Percentiles rank a stretch among this genome's conserved stretches.
Evolutionary conservation across 2,888 invertebrate genomes (phyloP).

Genomic region (Ormyrus nitidulus): DNA sequence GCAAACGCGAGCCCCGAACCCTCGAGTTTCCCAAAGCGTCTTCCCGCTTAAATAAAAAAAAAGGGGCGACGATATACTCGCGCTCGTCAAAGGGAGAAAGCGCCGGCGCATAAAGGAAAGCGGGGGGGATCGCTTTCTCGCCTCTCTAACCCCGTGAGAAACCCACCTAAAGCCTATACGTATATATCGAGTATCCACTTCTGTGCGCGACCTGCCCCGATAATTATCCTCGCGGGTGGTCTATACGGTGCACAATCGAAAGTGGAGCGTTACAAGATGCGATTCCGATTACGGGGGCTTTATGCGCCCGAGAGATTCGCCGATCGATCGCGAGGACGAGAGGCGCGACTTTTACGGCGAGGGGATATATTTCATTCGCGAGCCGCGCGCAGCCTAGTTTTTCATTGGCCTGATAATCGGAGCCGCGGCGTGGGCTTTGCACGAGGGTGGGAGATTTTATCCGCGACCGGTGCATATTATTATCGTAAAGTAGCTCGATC

Average conservation of each 20-base stretch:
- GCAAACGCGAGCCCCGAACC: too few relatives aligned
- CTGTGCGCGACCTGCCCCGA: conserved; percentile 44
- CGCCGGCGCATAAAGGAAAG: not conserved
- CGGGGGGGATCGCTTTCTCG: conserved; percentile 70
- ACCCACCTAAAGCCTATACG: conserved; percentile 51
- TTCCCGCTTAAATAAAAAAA: conserved; percentile 4
- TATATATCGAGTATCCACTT: conserved; percentile 30
- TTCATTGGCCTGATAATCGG: too few relatives aligned
- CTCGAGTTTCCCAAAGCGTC: not conserved
- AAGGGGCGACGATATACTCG: not conserved
- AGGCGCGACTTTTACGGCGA: conserved; percentile 51
- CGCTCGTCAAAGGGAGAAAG: conserved; percentile 22
- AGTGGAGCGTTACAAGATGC: conserved; percentile 57
- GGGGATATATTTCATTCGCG: too few relatives aligned
- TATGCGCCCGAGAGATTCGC: not conserved
- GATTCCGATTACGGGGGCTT: not conserved
- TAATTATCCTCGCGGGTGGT: conserved; percentile 61
- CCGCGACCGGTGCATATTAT: too few relatives aligned
- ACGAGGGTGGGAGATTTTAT: too few relatives aligned
- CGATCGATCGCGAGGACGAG: not conserved
- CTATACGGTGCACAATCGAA: conserved; percentile 58
- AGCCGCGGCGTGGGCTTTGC: too few relatives aligned
- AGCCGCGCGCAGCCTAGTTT: too few relatives aligned
- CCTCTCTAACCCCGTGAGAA: conserved; percentile 71
- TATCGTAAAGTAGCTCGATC: too few relatives aligned